Percentiles rank a stretch among this genome's conserved stretches.
Evolutionary conservation across 2,888 invertebrate genomes (phyloP).

Genomic region (Teinopalpus imperialis): DNA sequence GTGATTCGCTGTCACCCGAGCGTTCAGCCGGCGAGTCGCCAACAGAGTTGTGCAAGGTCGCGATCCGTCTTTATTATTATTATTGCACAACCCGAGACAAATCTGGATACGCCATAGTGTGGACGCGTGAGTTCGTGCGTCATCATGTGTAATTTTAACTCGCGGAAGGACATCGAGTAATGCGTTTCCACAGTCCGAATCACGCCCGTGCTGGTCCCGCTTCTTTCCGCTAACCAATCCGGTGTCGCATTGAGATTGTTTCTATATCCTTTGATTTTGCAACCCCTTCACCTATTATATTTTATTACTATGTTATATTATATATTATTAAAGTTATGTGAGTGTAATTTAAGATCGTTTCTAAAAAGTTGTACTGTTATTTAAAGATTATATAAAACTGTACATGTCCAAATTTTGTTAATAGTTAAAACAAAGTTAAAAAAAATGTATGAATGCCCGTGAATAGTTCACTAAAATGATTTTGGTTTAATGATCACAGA

Average conservation of each 20-base stretch:
- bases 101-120: slow-evolving; percentile 60
- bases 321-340: no score
- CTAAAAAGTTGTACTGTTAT: no score
- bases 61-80: slow-evolving; percentile 54
- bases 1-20: slow-evolving; percentile 15
- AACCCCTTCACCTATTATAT: no score
- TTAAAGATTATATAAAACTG: no score
- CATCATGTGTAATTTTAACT: slow-evolving; percentile 72
- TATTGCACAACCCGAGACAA: slow-evolving; percentile 73
- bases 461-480: no score
- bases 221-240: slow-evolving; percentile 36
- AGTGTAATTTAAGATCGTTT: no score
- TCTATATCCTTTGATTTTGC: no score
- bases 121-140: slow-evolving; percentile 67
- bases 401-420: no score
- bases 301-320: no score
- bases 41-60: slow-evolving; percentile 76
- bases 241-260: no score
- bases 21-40: slow-evolving; percentile 53
- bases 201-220: slow-evolving; percentile 48
- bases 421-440: neutral
- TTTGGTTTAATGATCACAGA: no score
- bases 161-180: slow-evolving; percentile 67
- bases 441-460: no score
- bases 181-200: slow-evolving; percentile 58